These are phyloP conservation scores for Poecilia picta DNA, from an alignment of 2,797 vertebrate species.

Conservation along the genomic window DNA sequence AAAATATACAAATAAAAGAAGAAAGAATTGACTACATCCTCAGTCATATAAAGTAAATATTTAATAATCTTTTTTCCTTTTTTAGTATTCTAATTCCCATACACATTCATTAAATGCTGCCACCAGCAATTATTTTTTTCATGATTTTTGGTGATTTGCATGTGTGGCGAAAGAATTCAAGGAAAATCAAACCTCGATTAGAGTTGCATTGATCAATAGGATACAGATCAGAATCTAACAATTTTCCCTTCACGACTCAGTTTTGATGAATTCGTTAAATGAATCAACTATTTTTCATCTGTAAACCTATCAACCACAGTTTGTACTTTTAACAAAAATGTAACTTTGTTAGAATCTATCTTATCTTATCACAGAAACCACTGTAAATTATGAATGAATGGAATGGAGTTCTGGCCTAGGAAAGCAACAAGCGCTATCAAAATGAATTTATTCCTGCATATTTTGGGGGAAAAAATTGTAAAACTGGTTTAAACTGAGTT, in stretches of 20 bases:
- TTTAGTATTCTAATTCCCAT: neutral
- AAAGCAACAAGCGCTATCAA: neutral
- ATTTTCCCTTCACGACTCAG: neutral
- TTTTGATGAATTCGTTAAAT: neutral
- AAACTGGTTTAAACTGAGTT: neutral
- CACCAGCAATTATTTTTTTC: neutral
- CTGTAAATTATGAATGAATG: neutral
- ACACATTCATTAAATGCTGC: neutral
- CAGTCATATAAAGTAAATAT: neutral
- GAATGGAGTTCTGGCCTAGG: neutral
- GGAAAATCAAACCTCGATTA: neutral
- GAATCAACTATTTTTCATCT: neutral
- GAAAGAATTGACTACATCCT: neutral
- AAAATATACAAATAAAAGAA: neutral
- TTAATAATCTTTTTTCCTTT: neutral
- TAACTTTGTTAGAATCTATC: neutral
- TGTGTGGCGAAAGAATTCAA: no score
- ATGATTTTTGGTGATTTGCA: no score
- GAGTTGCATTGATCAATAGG: neutral
- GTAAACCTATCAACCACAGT: neutral
- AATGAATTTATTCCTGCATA: neutral
- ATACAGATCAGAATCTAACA: neutral
- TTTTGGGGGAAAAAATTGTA: no score
- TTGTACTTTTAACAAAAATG: neutral
- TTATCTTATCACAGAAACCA: no score